These are phyloP conservation scores for Momotus momota DNA, from an alignment of 2,797 vertebrate genomes.

Conservation along the genomic window DNA sequence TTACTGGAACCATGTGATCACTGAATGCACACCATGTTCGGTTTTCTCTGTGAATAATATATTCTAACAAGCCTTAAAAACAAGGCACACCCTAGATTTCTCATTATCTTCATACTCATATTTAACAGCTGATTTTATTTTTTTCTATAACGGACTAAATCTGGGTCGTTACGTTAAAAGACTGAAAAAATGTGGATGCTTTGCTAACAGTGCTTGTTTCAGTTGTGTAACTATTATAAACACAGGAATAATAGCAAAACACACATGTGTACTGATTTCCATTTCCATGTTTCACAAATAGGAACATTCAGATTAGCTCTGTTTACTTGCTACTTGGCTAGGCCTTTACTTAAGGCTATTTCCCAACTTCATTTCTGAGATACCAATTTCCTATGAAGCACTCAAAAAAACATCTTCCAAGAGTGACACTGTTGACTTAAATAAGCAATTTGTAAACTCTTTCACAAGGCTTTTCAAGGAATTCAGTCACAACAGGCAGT, in stretches of 20 bases:
- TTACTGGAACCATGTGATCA: background rate
- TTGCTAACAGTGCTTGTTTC: constrained; percentile 1
- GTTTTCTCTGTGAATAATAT: background rate
- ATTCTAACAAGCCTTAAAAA: background rate
- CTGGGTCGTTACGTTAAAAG: background rate
- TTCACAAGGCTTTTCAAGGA: constrained; percentile 60
- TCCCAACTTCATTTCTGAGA: constrained; percentile 31
- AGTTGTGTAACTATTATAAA: constrained; percentile 41
- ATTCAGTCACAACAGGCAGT: constrained; percentile 30
- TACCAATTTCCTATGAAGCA: constrained; percentile 36
- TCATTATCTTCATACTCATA: background rate
- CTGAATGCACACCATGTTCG: background rate
- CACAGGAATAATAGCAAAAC: constrained; percentile 37
- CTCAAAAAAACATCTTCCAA: constrained; percentile 2
- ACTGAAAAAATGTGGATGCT: background rate
- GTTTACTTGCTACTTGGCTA: background rate
- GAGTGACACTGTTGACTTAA: constrained; percentile 14
- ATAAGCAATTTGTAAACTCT: constrained; percentile 55
- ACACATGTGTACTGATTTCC: constrained; percentile 29
- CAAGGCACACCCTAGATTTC: background rate
- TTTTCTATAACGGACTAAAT: background rate
- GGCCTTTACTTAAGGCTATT: constrained; percentile 17
- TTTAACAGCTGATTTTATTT: constrained; percentile 26
- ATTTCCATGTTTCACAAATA: constrained; percentile 38
- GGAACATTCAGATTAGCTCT: background rate